Conservation (phyloP, 2,113 vertebrate species). For the Sinosuthora webbiana region DNA sequence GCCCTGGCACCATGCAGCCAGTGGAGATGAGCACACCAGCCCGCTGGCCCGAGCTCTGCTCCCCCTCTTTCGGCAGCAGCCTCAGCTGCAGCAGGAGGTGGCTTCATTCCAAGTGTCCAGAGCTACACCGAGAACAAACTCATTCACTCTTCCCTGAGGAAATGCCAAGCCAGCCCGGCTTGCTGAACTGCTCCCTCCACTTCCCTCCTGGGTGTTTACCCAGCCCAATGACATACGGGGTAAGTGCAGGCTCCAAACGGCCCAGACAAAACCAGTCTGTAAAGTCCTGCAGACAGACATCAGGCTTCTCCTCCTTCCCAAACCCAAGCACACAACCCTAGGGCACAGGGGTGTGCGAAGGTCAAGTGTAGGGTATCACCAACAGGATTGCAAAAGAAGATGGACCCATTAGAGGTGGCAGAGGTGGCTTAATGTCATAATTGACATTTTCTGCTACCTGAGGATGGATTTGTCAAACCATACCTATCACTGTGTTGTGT, state of each 20-base stretch:
- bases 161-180: not conserved
- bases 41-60: rapidly evolving
- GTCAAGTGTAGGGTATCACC: not conserved
- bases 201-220: not conserved
- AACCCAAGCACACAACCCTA: not conserved
- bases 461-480: not conserved
- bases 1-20: rapidly evolving
- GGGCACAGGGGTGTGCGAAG: not conserved
- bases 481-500: too few relatives aligned
- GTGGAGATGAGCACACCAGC: not conserved
- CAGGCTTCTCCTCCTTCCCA: not conserved
- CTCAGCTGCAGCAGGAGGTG: not conserved
- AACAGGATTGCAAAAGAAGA: not conserved
- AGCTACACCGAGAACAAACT: not conserved
- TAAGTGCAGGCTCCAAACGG: not conserved
- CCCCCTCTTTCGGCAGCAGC: not conserved
- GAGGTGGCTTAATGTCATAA: not conserved
- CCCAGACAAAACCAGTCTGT: not conserved
- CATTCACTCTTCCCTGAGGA: not conserved
- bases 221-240: rapidly evolving
- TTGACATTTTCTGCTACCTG: too few relatives aligned
- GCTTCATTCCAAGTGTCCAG: not conserved
- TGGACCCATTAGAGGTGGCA: not conserved
- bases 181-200: not conserved
- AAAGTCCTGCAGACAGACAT: rapidly evolving